Evolutionary conservation across 2,797 vertebrate species (phyloP).

Genomic region (Pseudochaenichthys georgianus): DNA sequence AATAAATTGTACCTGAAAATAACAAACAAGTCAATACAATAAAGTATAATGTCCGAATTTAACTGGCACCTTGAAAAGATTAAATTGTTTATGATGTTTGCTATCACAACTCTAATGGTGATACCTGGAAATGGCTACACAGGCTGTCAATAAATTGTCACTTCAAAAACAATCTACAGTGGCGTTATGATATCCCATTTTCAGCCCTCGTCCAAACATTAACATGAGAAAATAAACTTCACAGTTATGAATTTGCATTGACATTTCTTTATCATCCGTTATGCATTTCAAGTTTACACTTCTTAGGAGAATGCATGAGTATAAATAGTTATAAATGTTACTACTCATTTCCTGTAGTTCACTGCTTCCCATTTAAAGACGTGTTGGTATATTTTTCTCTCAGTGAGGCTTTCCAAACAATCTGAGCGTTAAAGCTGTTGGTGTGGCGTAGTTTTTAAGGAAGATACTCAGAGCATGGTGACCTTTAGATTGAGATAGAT

Average conservation of each 20-base stretch:
- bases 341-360: constrained; percentile 17
- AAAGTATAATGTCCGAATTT: neutral
- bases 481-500: constrained; percentile 34
- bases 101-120: neutral
- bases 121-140: constrained; percentile 13
- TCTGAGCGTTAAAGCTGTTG: constrained; percentile 49
- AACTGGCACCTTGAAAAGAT: neutral
- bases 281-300: constrained; percentile 35
- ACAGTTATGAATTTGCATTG: constrained; percentile 21
- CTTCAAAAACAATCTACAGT: neutral
- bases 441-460: neutral
- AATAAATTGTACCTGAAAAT: constrained; percentile 9
- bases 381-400: constrained; percentile 39
- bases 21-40: neutral
- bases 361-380: constrained; percentile 24
- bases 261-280: constrained; percentile 34
- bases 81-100: constrained; percentile 4
- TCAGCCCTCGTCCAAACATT: neutral
- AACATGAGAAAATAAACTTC: constrained; percentile 18
- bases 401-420: constrained; percentile 11
- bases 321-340: constrained; percentile 9
- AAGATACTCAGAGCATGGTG: constrained; percentile 16
- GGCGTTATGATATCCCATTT: neutral
- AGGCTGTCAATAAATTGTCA: neutral
- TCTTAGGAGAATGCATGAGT: constrained; percentile 32